Evolutionary conservation across 1,140 invertebrate genomes (phyloP), one percentile per base, ranked within the genome.

Genomic region (Lethrus apterus): DNA sequence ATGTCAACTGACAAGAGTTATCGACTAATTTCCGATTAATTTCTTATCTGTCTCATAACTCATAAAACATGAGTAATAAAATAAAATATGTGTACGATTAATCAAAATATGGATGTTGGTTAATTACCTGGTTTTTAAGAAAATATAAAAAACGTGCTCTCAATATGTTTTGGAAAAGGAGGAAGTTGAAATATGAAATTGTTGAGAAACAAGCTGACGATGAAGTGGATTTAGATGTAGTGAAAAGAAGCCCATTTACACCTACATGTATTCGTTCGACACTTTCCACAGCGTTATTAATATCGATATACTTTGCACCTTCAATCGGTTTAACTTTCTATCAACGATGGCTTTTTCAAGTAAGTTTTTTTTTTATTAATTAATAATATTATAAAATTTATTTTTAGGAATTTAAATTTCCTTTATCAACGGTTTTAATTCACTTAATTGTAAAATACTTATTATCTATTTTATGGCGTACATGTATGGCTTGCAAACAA

Each of bases 271-370:
- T 65, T 18, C 60, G 62, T 54, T 52, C 56, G 9, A 55, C 57
- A 35, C 50, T 71, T 7, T 63, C 69, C 50, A 73, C 71, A 7
- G 38, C 66, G 14, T 32, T 69, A 33, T 61, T 88, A 23, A 84
- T 96, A 46, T 62, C 83, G 2, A 67, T 86, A 20, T 97, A 96
- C 68, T 94, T 94, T 66, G 70, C 80, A 3, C 77, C 94, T 44
- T 96, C 93, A 4, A 93, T 98, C 58, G 82, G 89, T 41, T 76
- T 98, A n/a, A 97, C 92, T 11, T 97, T 97, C 71, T 98, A 96
- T 65, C 92, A 97, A 65, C 81, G 93, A 78, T 87, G 86, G 79
- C 80, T 97, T 51, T 78, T 92, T 51, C 82, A 85, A 72, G 91
- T 93, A 70, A 73, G 40, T 15, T n/a, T 29, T 8, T n/a, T 29